Evolutionary conservation across 1,140 invertebrate genomes (phyloP), one percentile per base, ranked within the genome.

Genomic region (Patella vulgata): DNA sequence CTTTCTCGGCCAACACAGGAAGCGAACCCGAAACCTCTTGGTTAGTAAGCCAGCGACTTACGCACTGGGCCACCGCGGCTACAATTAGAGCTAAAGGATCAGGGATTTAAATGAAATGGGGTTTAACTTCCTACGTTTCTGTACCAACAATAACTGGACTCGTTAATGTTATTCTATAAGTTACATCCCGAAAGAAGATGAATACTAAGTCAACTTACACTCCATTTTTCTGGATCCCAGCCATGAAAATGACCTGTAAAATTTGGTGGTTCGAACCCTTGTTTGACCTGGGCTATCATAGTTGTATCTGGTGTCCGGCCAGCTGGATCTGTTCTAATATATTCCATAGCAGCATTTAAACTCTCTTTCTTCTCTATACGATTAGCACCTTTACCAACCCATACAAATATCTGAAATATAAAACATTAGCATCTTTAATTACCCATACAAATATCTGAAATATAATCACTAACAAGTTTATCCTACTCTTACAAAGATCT

Each of bases 401-500:
- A 96, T 44, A 96, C 84, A 85, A 91, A 96, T 60, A 95, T 87
- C 19, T 78, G 61, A 25, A 58, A 53, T 2, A 42, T 46, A 47
- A 36, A 59, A 53, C 59, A 12, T 87, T 86, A 1, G 90, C 88
- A 25, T 86, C 85, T 55, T 86, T 86, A 17, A 94, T 94, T 59
- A 93, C 86, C 94, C 95, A 96, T 44, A 96, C 84, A 85, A 91
- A 96, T 60, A 95, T 87, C 19, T 78, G 61, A 25, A 58, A 53
- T 2, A 42, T 46, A 47, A 36, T 17, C 31, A 42, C 19, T 12
- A 4, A 21, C 28, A 4, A 46, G 25, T 40, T 28, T 36, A 9
- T 36, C 95, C 95, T 59, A 93, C 86, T 94, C 95, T 96, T 44
- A 96, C 84, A 85, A 91, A 96, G 59, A 95, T 87, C 19, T 78